These are phyloP conservation scores for Sceloporus tristichus DNA, from an alignment of 2,113 vertebrate genomes.

Conservation along the genomic window DNA sequence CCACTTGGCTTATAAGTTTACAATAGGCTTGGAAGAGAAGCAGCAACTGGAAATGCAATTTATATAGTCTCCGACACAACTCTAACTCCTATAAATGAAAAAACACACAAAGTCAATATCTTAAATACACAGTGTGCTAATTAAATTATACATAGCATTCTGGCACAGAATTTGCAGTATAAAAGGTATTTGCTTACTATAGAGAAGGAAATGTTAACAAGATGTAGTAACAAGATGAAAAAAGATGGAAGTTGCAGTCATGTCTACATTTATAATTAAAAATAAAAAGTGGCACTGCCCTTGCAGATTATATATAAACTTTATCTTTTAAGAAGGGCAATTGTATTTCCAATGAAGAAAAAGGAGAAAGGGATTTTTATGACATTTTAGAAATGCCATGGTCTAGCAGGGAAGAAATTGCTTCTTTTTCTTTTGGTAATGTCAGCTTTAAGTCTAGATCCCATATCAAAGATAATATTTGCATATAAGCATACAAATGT, in stretches of 20 bases:
- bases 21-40: constrained; percentile 98
- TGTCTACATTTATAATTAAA: constrained; percentile 58
- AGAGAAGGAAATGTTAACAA: constrained; percentile 59
- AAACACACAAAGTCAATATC: constrained; percentile 10
- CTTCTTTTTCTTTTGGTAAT: constrained; percentile 33
- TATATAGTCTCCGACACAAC: constrained; percentile 94
- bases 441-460: constrained; percentile 47
- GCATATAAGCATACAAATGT: constrained; percentile 4
- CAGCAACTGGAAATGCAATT: constrained; percentile 97
- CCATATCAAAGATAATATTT: constrained; percentile 32
- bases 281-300: constrained; percentile 20
- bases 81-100: constrained; percentile 90
- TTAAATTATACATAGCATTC: constrained; percentile 46
- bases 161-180: constrained; percentile 52
- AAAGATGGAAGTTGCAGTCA: constrained; percentile 63
- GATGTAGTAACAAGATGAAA: constrained; percentile 65
- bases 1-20: constrained; percentile 95
- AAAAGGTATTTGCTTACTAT: constrained; percentile 69
- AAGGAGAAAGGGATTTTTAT: constrained; percentile 39
- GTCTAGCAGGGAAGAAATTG: constrained; percentile 40
- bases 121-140: constrained; percentile 32
- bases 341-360: constrained; percentile 57
- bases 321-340: constrained; percentile 59
- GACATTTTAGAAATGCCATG: constrained; percentile 53
- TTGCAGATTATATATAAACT: constrained; percentile 45